Evolutionary conservation across 2,113 vertebrate genomes (phyloP), one percentile per base, ranked within the genome.

Genomic region (Tamias sibiricus): DNA sequence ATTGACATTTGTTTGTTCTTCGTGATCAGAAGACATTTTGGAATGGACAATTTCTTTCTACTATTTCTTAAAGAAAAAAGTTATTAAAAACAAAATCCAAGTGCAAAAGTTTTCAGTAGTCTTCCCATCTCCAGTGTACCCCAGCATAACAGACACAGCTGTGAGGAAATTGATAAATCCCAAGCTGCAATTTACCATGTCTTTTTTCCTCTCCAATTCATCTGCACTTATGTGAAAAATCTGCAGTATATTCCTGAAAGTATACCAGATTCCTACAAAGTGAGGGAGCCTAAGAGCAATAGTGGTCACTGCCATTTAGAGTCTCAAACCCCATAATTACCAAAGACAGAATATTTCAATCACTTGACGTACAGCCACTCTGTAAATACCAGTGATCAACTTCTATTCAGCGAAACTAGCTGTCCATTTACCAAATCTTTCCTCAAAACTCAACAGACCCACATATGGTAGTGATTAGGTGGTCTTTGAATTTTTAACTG

Each of bases 31-130:
- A 95, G 83, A 95, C 94, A 96, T 93, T 86, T 75, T 94, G 96
- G 95, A 96, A 97, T 93, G 96, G 83, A 96, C 57, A 93, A 90
- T 90, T 44, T 95, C 76, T 93, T 95, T 86, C 64, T 95, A 89
- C 47, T 96, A 59, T 84, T 97, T 54, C 81, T 95, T 82, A 96
- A 94, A 94, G 80, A 83, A 96, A 87, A 84, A 89, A 80, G 42
- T n/a, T 88, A 32, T 97, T 83, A 93, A 97, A 93, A 85, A 89
- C 69, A 95, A 97, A 96, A 95, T 82, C 66, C 79, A 95, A 98
- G 92, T 96, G 80, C 95, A 89, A 59, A 95, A 75, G n/a, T 96
- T 89, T 80, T 96, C 96, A 97, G 97, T 96, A 96, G 96, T 98
- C 80, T 88, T 92, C 80, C 95, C 92, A 81, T 37, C 79, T 97